phyloP scores from a whole-genome alignment of 2,797 vertebrate genomes.

The Hoplostethus mediterraneus region DNA sequence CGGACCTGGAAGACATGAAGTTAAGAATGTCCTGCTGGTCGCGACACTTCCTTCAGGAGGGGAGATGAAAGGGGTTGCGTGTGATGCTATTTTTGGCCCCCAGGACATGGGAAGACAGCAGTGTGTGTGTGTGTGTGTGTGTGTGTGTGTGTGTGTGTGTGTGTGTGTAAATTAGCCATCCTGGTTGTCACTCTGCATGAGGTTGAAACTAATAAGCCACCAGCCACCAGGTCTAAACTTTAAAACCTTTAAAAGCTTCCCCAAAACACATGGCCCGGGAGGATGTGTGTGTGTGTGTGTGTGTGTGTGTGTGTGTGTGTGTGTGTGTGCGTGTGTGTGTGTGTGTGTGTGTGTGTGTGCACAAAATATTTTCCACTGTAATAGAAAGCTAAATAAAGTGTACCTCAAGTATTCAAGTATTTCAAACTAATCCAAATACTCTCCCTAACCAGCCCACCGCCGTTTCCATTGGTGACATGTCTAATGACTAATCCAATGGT shows the following conservation, averaged over 20 bases:
- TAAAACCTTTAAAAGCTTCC: background rate
- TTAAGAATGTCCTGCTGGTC: conserved; percentile 61
- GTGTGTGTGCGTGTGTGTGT: background rate
- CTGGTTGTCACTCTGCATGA: too few relatives aligned
- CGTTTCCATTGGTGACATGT: conserved; percentile 14
- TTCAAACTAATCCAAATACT: conserved; percentile 17
- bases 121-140: background rate
- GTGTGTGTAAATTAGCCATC: too few relatives aligned
- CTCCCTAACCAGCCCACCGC: conserved; percentile 4
- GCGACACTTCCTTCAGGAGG: conserved; percentile 48
- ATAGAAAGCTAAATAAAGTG: conserved; percentile 1
- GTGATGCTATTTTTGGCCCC: conserved; percentile 16
- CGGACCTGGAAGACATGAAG: conserved; percentile 11
- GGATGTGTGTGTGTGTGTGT: background rate
- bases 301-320: background rate
- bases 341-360: background rate
- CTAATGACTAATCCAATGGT: conserved; percentile 46
- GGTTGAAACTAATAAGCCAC: too few relatives aligned
- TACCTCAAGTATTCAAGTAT: conserved; percentile 4
- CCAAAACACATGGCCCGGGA: background rate
- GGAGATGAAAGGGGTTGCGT: conserved; percentile 44
- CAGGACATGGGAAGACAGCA: conserved; percentile 15
- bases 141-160: too few relatives aligned
- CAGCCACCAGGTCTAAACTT: too few relatives aligned
- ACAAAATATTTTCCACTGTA: background rate